phyloP scores from a whole-genome alignment of 2,797 vertebrate genomes.

The Psittacula derbiana region DNA sequence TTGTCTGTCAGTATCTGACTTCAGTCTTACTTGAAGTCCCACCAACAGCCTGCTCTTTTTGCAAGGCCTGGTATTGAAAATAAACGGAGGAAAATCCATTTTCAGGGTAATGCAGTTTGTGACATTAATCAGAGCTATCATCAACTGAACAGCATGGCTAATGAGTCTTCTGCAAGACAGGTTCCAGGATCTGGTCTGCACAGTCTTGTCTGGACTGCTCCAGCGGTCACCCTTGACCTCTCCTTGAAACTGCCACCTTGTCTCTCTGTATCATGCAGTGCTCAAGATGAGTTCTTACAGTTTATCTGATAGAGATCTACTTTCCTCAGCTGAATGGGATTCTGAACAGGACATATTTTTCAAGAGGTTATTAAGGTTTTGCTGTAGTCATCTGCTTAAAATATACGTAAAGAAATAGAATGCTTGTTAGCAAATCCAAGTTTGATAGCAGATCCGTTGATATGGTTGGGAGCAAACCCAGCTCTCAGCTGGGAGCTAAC shows the following conservation, averaged over 20 bases:
- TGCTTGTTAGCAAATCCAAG: background rate
- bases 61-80: background rate
- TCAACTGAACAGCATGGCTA: background rate
- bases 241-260: background rate
- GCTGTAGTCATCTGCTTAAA: background rate
- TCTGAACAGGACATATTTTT: background rate
- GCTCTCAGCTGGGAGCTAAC: background rate
- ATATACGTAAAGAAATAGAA: background rate
- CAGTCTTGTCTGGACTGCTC: background rate
- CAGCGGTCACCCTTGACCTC: background rate
- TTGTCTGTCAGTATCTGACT: background rate
- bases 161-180: background rate
- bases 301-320: background rate
- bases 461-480: background rate
- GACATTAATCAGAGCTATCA: background rate
- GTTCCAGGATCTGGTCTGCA: background rate
- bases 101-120: background rate
- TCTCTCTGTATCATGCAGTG: background rate
- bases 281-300: background rate
- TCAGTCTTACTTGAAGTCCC: background rate
- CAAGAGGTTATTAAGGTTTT: background rate
- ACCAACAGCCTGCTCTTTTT: background rate
- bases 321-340: background rate
- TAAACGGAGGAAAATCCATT: background rate
- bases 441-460: fast-evolving